A percentile compares a stretch with the other conserved stretches of the same genome.
These are phyloP conservation scores for Parnassius orleans DNA, from an alignment of 2,888 invertebrate species.

Conservation along the genomic window DNA sequence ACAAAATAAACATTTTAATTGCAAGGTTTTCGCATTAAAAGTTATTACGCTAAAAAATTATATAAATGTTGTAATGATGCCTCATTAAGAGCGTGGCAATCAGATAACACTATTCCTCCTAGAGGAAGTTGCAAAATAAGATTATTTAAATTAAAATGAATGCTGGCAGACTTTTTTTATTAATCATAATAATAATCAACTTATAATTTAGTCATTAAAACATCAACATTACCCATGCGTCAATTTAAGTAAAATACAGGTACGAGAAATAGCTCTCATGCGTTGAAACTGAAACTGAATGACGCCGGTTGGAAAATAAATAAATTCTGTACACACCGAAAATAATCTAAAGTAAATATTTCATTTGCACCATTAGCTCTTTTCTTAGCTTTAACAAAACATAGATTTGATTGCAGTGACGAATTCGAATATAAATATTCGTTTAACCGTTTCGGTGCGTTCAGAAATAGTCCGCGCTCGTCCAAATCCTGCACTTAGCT, in stretches of 20 bases:
- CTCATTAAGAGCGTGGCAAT: too few relatives aligned
- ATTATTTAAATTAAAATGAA: too few relatives aligned
- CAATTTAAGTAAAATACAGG: conserved; percentile 64
- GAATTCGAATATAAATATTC: conserved; percentile 72
- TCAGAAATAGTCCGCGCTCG: conserved; percentile 56
- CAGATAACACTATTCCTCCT: too few relatives aligned
- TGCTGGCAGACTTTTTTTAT: too few relatives aligned
- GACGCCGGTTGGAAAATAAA: conserved; percentile 65
- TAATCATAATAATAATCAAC: too few relatives aligned
- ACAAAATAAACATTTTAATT: too few relatives aligned
- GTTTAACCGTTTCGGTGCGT: conserved; percentile 47
- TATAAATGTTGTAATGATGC: too few relatives aligned
- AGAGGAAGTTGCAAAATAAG: too few relatives aligned
- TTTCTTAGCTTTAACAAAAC: conserved; percentile 69
- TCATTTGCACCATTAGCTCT: conserved; percentile 56
- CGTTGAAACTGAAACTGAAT: conserved; percentile 63
- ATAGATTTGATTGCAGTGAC: conserved; percentile 62
- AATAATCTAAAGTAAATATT: conserved; percentile 72
- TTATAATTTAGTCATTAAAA: conserved; percentile 36
- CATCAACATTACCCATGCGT: conserved; percentile 59
- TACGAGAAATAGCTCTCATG: conserved; percentile 68
- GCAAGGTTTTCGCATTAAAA: too few relatives aligned
- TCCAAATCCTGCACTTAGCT: conserved; percentile 46
- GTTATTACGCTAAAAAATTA: too few relatives aligned
- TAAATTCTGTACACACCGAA: conserved; percentile 55